Percentiles rank a stretch among this genome's conserved stretches.
Conservation (phyloP, 2,113 vertebrate genomes). For the Eretmochelys imbricata region DNA sequence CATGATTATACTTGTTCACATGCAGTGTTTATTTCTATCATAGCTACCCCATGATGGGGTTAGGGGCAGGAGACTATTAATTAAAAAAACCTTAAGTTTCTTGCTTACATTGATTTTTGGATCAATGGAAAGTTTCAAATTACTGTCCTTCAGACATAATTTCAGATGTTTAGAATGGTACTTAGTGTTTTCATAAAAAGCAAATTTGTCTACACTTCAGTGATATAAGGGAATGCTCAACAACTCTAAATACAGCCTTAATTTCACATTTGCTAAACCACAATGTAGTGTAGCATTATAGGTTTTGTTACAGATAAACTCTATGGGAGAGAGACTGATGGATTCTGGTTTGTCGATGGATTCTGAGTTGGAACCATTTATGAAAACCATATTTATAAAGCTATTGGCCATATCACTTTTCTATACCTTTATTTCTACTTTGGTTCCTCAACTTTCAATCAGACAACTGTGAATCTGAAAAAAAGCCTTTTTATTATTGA, state of each 20-base stretch:
- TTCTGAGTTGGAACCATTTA: not conserved
- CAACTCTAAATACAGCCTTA: not conserved
- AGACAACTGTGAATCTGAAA: slow-evolving; percentile 3
- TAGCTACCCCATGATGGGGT: slow-evolving; percentile 52
- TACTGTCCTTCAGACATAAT: not conserved
- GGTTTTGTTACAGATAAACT: not conserved
- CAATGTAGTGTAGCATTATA: not conserved
- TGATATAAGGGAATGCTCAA: slow-evolving; percentile 9
- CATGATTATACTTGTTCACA: slow-evolving; percentile 54
- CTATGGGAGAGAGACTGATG: not conserved
- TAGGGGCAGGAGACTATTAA: slow-evolving; percentile 42
- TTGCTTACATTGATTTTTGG: not conserved
- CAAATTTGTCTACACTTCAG: not conserved
- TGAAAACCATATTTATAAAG: not conserved
- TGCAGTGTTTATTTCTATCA: slow-evolving; percentile 54
- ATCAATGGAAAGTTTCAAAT: slow-evolving; percentile 18
- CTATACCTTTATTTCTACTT: not conserved
- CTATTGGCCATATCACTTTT: not conserved
- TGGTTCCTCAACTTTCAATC: not conserved
- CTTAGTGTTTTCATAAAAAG: not conserved
- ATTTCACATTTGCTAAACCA: not conserved
- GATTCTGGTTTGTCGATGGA: not conserved
- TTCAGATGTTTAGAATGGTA: not conserved
- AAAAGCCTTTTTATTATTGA: not conserved
- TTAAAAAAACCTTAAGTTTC: slow-evolving; percentile 28